These are phyloP conservation scores for Euplexia lucipara DNA, from an alignment of 2,888 invertebrate genomes.

Conservation along the genomic window DNA sequence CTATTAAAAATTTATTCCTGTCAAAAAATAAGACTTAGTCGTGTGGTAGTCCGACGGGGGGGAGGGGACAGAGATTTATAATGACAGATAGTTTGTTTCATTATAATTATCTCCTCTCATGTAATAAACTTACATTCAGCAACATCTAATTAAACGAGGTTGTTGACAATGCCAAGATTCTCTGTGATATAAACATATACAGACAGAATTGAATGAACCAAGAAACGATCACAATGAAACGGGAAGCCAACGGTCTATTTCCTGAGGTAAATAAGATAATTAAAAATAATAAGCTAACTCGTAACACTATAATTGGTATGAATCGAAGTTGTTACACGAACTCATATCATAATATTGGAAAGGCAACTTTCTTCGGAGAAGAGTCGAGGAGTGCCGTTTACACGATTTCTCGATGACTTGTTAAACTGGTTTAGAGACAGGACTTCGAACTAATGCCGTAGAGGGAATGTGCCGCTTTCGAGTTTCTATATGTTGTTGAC, in stretches of 20 bases:
- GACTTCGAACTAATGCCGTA: conserved; percentile 80
- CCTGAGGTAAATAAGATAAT: conserved; percentile 17
- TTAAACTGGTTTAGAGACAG: conserved; percentile 69
- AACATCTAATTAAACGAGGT: background rate
- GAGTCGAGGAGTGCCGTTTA: conserved; percentile 75
- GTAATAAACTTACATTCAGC: background rate
- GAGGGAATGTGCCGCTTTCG: conserved; percentile 83
- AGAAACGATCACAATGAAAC: background rate
- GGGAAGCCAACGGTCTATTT: background rate
- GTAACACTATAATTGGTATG: conserved; percentile 49
- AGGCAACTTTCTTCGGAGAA: conserved; percentile 81
- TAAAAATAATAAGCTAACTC: conserved; percentile 32
- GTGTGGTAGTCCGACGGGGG: too few relatives aligned
- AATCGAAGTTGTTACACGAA: conserved; percentile 60
- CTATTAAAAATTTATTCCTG: too few relatives aligned
- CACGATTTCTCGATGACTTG: conserved; percentile 87
- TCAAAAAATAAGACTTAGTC: too few relatives aligned
- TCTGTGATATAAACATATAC: background rate
- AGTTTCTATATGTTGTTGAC: conserved; percentile 53
- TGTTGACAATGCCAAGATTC: background rate
- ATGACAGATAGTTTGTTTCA: too few relatives aligned
- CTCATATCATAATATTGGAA: conserved; percentile 76
- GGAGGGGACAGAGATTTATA: too few relatives aligned
- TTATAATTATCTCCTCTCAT: too few relatives aligned
- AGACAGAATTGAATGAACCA: background rate